Evolutionary conservation across 2,797 vertebrate genomes (phyloP), one percentile per base, ranked within the genome.

Genomic region (Liasis olivaceus): DNA sequence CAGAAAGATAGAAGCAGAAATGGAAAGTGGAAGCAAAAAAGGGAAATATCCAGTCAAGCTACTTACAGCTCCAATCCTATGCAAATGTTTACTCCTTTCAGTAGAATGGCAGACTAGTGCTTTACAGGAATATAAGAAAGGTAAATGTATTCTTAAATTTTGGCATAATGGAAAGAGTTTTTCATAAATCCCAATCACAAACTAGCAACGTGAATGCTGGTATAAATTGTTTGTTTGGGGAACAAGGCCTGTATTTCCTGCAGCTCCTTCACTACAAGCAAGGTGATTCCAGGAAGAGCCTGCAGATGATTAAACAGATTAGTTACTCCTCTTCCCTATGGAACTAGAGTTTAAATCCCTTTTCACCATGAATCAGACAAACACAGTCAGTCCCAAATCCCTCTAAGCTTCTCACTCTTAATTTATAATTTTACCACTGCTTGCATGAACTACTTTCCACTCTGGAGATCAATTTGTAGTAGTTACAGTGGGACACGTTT

Each of bases 271-370:
- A 90, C 89, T 95, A 91, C 15, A 90, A 93, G 58, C 64, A 91
- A 91, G 87, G 72, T 69, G 89, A 72, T 93, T 96, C 92, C 92
- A 90, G 91, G 89, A 90, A 94, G 93, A 88, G 86, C 94, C 91
- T 94, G 93, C 15, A 93, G 86, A 93, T 95, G 94, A 96, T 88
- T 95, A 94, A 95, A n/a, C 0, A 1, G 3, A 72, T 96, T 95
- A 96, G 85, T 95, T 95, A 95, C 56, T 42, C 91, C 62, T 36
- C 91, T 91, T 89, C 28, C 24, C 89, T 92, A 85, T 92, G 66
- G 90, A 89, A 56, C 89, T 26, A 89, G 47, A 91, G 69, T 47
- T 42, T 60, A 94, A 94, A 93, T 93, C 89, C 51, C 81, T 89
- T 93, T 42, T 5, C 26, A 88, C 36, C 90, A 90, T 0, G 9